Percentiles rank a stretch among this genome's conserved stretches.
Evolutionary conservation across 2,113 vertebrate genomes (phyloP).

Genomic region (Odontesthes bonariensis): DNA sequence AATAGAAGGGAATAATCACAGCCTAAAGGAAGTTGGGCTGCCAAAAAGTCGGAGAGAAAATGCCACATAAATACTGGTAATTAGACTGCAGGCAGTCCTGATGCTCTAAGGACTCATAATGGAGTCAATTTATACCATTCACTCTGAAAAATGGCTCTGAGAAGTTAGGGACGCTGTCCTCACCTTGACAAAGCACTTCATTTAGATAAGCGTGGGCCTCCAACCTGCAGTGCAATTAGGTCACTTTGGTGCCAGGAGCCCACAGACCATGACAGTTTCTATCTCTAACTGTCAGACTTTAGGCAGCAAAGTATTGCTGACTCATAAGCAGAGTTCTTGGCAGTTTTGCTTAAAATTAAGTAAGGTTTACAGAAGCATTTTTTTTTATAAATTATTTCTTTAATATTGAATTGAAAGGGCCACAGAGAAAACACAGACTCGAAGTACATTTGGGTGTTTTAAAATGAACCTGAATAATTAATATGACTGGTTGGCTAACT

Average conservation of each 20-base stretch:
- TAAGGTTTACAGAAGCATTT: not conserved
- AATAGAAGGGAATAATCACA: slow-evolving; percentile 25
- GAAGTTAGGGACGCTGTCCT: slow-evolving; percentile 57
- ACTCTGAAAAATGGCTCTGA: slow-evolving; percentile 47
- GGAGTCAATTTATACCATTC: slow-evolving; percentile 51
- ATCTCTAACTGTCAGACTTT: slow-evolving; percentile 42
- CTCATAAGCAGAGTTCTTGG: not conserved
- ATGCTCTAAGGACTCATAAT: slow-evolving; percentile 52
- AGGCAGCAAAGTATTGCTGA: slow-evolving; percentile 14
- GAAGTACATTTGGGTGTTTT: slow-evolving; percentile 3
- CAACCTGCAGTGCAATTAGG: slow-evolving; percentile 54
- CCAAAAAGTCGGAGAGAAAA: slow-evolving; percentile 24
- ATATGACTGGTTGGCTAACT: not conserved
- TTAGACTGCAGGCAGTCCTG: slow-evolving; percentile 33
- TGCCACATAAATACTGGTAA: slow-evolving; percentile 51
- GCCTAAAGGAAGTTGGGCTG: slow-evolving; percentile 32
- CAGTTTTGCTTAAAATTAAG: slow-evolving; percentile 13
- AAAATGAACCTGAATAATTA: slow-evolving; percentile 26
- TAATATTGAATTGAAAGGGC: slow-evolving; percentile 29
- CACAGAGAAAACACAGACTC: slow-evolving; percentile 5
- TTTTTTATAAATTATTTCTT: slow-evolving; percentile 9
- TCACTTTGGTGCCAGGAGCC: slow-evolving; percentile 49
- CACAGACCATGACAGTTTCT: slow-evolving; percentile 43
- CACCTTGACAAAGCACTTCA: slow-evolving; percentile 73
- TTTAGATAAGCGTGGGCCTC: slow-evolving; percentile 67